Evolutionary conservation across 2,888 invertebrate species (phyloP), one percentile per base, ranked within the genome.

Genomic region (Yponomeuta sedellus): DNA sequence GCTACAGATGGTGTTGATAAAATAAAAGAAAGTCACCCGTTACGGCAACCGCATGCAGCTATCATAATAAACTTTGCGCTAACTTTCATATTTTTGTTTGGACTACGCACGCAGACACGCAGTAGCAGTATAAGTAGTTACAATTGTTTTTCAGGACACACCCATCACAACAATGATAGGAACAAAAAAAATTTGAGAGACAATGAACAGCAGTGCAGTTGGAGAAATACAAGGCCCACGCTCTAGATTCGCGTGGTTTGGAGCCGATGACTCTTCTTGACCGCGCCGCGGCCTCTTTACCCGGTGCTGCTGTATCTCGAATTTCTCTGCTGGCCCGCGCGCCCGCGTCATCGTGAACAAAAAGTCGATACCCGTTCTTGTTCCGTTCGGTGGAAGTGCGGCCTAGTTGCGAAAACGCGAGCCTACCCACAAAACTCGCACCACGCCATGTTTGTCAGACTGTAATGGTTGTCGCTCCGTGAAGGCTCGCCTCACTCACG

Each of bases 261-360:
- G 79, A 88, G 85, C 83, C 88, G 88, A 86, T 88, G 88, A 88
- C 88, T 88, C 82, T 80, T 86, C 80, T 84, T 88, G 89, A 88
- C 88, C 28, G 44, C 62, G 34, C 28, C 88, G 86, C 85, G 89
- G 82, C 88, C 89, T 82, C 86, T 84, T 88, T 88, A 83, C n/a
- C 79, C 79, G 85, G 81, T 81, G 80, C 84, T 83, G 85, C 83
- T 86, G 40, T 84, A 85, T 86, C 88, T 86, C 86, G 78, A 90
- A 91, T 90, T 90, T 89, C 88, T 88, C 88, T 87, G 85, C 82
- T 85, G 85, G 85, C 16, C 44, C 44, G 58, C 66, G 88, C 86
- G 86, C 44, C 83, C 86, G 86, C 87, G 88, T 84, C 86, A 86
- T 84, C 86, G 82, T 80, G 82, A 85, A 88, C 86, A 89, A 89